phyloP scores from a whole-genome alignment of 1,140 invertebrate genomes.

The Scaptomyza hsui region DNA sequence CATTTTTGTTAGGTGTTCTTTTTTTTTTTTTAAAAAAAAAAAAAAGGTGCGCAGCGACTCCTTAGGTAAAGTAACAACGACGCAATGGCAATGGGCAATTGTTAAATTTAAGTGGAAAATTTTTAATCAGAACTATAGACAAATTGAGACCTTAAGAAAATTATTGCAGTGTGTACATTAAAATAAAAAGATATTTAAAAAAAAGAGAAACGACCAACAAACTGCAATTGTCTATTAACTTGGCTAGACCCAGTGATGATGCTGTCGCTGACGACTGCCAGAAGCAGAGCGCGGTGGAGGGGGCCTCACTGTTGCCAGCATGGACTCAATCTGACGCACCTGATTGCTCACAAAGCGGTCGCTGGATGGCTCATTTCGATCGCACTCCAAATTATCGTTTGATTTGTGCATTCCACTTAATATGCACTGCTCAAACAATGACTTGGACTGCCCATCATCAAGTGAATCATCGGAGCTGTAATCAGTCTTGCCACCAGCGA shows the following conservation, averaged over 20 bases:
- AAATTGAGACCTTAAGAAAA: conserved; percentile 77
- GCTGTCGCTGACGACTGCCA: conserved; percentile 29
- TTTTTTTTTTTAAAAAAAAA: not conserved
- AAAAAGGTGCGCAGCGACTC: not conserved
- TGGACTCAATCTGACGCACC: conserved; percentile 70
- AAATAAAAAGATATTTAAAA: conserved; percentile 30
- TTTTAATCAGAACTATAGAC: conserved; percentile 78
- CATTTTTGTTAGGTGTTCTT: conserved; percentile 21
- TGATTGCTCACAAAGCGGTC: conserved; percentile 74
- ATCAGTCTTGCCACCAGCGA: conserved; percentile 83
- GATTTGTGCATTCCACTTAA: conserved; percentile 80
- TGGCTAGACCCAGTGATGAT: conserved; percentile 41
- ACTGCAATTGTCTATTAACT: conserved; percentile 26
- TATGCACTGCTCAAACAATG: conserved; percentile 92
- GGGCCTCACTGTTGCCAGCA: conserved; percentile 59
- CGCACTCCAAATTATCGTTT: conserved; percentile 58
- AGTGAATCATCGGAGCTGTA: conserved; percentile 88
- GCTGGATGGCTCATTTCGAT: conserved; percentile 39
- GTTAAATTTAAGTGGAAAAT: conserved; percentile 75
- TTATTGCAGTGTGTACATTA: conserved; percentile 64
- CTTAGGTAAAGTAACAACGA: conserved; percentile 18
- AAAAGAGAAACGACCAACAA: conserved; percentile 16
- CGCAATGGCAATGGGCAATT: conserved; percentile 35
- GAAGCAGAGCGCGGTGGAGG: conserved; percentile 20
- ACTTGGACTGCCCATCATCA: conserved; percentile 87